Evolutionary conservation across 2,888 invertebrate genomes (phyloP), one percentile per base, ranked within the genome.

Genomic region (Tetheella fluctuosa): DNA sequence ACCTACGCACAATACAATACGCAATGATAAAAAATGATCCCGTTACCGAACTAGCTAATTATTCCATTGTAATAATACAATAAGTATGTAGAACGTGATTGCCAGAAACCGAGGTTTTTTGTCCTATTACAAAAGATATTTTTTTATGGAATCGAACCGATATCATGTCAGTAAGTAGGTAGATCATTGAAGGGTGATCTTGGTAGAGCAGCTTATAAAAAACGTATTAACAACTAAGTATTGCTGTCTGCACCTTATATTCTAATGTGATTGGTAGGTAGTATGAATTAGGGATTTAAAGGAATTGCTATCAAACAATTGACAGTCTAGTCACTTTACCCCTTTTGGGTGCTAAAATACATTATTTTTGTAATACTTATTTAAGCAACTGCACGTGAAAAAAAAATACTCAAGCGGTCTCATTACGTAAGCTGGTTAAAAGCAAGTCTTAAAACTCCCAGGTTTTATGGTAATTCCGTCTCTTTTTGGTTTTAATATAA

Each of bases 21-120:
- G 79, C 85, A 83, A 83, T 79, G 79, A 75, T 68, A 67, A 69
- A 72, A 90, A 90, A 81, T 74, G 76, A 79, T 84, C 85, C 91
- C 91, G 92, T 90, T 93, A 89, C 74, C 75, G 80, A 86, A 80
- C 88, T 81, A 80, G 80, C 90, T 93, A 93, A 93, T 93, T 93
- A 93, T 89, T 84, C 88, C 81, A 84, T 91, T 91, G 91, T 91
- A 81, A 79, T 80, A 74, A 77, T 86, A 88, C 87, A 87, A 84
- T 81, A 73, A 68, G 79, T 82, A 73, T 68, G 79, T 85, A 84
- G 79, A 84, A 89, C 90, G 89, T 90, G 90, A 86, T 85, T 81
- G 80, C 76, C 73, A 85, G 85, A 89, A 89, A 91, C 89, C 88
- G 84, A 86, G 80, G 79, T 79, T 88, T 90, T 90, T 92, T 91